Evolutionary conservation across 2,888 invertebrate genomes (phyloP), one percentile per base, ranked within the genome.

Genomic region (Craniophora ligustri): DNA sequence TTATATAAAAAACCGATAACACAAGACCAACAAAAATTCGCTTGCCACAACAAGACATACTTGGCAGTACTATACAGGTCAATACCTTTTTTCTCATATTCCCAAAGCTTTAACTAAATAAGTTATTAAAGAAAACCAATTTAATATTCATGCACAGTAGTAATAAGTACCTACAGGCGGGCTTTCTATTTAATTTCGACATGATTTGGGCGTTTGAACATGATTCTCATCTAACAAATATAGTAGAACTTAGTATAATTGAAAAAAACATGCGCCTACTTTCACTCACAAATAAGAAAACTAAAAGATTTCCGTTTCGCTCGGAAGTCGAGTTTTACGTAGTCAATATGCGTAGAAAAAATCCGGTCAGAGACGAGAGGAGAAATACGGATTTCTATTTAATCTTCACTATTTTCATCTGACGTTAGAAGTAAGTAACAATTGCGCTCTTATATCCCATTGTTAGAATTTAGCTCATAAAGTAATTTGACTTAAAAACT

Each of bases 101-200:
- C 35, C 39, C 41, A 48, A 31, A 41, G 23, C 31, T 49, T 48
- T 46, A 49, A 41, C 61, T 58, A 71, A 78, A 75, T 73, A 63
- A 73, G 67, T 66, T 72, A 67, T 70, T 75, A 76, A 69, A 74
- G 64, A 72, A 61, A 71, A 60, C 66, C 62, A 76, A 78, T 81
- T 75, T 79, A 60, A 44, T 54, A 45, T 49, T 71, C 67, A 68
- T 47, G 50, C 42, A 65, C 56, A 44, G 58, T 67, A 61, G 56
- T 53, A 26, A 64, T n/a, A n/a, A n/a, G n/a, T n/a, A n/a, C n/a
- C n/a, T n/a, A 64, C 67, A 35, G 7, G 23, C 57, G 65, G 67
- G 65, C 71, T 78, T 78, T 78, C 72, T 78, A 78, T 72, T 76
- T 53, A 64, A 70, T 67, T 63, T 59, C 26, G 44, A 59, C 39